These are phyloP conservation scores for Clarias macrocephalus DNA, from an alignment of 2,113 vertebrate species.

Conservation along the genomic window DNA sequence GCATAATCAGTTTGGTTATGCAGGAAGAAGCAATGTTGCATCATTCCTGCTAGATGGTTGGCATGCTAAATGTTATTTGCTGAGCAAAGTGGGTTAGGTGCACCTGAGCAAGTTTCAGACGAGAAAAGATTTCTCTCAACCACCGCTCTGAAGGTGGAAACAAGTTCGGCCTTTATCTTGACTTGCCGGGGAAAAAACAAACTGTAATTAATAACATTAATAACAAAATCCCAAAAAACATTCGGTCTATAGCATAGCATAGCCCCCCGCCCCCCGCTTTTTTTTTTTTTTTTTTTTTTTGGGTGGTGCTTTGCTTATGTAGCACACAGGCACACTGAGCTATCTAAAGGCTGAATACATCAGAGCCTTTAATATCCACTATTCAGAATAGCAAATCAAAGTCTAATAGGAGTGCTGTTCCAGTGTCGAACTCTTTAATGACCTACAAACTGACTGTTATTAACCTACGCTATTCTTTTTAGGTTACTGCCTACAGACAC, in stretches of 20 bases:
- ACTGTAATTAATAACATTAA: neutral
- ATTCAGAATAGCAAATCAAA: conserved; percentile 36
- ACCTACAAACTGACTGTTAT: conserved; percentile 79
- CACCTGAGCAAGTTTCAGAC: conserved; percentile 5
- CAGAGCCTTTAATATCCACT: neutral
- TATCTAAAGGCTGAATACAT: conserved; percentile 1
- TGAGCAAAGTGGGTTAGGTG: conserved; percentile 27
- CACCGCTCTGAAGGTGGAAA: neutral
- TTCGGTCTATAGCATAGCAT: no score
- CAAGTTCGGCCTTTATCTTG: no score
- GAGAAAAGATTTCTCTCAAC: neutral
- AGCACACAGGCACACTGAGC: neutral
- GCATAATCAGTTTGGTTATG: conserved; percentile 46
- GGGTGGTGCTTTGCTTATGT: neutral
- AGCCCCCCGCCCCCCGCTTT: no score
- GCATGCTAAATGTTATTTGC: conserved; percentile 36
- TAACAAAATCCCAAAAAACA: neutral
- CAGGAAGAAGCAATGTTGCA: conserved; percentile 33
- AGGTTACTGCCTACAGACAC: conserved; percentile 76
- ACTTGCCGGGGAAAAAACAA: neutral
- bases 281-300: neutral
- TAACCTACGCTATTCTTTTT: conserved; percentile 79
- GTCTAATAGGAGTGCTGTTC: conserved; percentile 52
- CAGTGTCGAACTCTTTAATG: conserved; percentile 71
- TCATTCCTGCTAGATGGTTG: conserved; percentile 27